Evolutionary conservation across 2,113 vertebrate species (phyloP), one percentile per base, ranked within the genome.

Genomic region (Dissostichus mawsoni): DNA sequence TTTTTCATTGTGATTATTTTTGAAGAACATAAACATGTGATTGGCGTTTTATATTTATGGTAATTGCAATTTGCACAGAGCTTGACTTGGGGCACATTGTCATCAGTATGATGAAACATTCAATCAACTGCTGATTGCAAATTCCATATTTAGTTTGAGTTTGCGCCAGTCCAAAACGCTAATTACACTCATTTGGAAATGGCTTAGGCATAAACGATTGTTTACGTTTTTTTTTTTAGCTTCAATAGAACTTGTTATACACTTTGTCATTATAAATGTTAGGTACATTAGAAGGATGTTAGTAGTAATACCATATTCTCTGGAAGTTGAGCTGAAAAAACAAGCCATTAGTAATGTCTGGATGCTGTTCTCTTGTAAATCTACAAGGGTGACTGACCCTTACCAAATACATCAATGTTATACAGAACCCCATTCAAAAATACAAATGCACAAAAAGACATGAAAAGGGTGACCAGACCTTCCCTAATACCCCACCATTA

Each of bases 311-410:
- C 58, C 23, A 52, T 63, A 76, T 65, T n/a, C 65, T 67, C 7
- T 59, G 48, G 52, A 76, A 56, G 64, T 71, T 63, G 36, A 79
- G 83, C 77, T 68, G 41, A 67, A 50, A 50, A 88, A 73, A 63
- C 66, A 59, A 87, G 80, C 83, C 87, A 90, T 89, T 90, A 78
- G 77, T 56, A 71, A 69, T 58, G 56, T 78, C 76, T 84, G 64
- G 47, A 45, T 64, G 64, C 41, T 69, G 75, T 74, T 69, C 81
- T 87, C 70, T 65, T 69, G 58, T 81, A 29, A 8, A 79, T 82
- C 48, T 63, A 36, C 75, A 82, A 71, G 25, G 33, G 69, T 82
- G 59, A 47, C 66, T 87, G 72, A 76, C 73, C 66, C 50, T 53
- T 14, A 41, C 65, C 65, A 62, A 84, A 84, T 59, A 25, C 56